A percentile compares a stretch with the other conserved stretches of the same genome.
Evolutionary conservation across 2,113 vertebrate genomes (phyloP).

Genomic region (Tachuris rubrigastra): DNA sequence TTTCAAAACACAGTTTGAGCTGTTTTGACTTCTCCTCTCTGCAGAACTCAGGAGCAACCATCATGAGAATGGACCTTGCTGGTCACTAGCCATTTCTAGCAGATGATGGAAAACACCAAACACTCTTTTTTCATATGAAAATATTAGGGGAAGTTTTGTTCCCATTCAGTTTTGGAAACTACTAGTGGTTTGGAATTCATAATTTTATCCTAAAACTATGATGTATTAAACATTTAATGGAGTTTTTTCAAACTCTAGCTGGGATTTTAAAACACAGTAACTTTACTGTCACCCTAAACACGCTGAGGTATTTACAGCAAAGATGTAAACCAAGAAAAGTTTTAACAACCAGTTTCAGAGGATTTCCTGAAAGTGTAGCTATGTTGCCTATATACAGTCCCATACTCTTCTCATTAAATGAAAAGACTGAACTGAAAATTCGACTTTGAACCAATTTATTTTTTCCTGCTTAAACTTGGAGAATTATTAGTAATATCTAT

Average conservation of each 20-base stretch:
- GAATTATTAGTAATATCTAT: not conserved
- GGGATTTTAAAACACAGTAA: not conserved
- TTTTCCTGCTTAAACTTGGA: not conserved
- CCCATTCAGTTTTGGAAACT: not conserved
- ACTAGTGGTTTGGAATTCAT: not conserved
- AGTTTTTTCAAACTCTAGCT: not conserved
- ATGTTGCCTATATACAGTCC: not conserved
- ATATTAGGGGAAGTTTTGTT: not conserved
- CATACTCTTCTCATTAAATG: not conserved
- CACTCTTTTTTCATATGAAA: not conserved
- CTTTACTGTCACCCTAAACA: not conserved
- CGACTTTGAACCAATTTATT: not conserved
- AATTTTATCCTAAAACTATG: not conserved
- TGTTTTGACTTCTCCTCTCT: not conserved
- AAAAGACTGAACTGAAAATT: not conserved
- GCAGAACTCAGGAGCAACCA: not conserved
- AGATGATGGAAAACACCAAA: not conserved
- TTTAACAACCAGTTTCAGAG: not conserved
- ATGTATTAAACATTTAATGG: not conserved
- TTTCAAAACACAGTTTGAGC: not conserved
- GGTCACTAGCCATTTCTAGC: not conserved
- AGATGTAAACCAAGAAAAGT: not conserved
- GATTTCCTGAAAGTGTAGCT: not conserved
- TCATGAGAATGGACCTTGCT: not conserved
- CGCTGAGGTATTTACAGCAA: not conserved